phyloP scores from a whole-genome alignment of 2,888 invertebrate species.

The Hydropsyche betteni region DNA sequence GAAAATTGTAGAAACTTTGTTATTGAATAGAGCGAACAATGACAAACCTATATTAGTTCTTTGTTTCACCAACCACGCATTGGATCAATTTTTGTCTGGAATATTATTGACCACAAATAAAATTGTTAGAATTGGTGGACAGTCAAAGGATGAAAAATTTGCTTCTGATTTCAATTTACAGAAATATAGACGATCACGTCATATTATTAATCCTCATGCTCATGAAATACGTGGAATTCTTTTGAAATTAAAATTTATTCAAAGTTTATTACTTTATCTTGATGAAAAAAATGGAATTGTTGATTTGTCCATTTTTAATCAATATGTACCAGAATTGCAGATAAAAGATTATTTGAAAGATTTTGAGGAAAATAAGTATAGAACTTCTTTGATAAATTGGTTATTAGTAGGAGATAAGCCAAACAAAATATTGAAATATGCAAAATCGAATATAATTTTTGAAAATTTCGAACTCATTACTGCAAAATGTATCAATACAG shows the following conservation, averaged over 20 bases:
- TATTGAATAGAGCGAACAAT: constrained; percentile 68
- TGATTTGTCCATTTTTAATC: background rate
- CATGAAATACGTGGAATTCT: constrained; percentile 37
- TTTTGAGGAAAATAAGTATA: background rate
- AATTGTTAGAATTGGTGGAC: constrained; percentile 76
- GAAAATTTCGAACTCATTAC: no score
- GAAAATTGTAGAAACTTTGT: constrained; percentile 74
- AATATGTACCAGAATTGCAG: background rate
- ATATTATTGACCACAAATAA: constrained; percentile 67
- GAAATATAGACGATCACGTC: constrained; percentile 55
- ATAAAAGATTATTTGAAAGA: constrained; percentile 3
- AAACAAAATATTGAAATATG: constrained; percentile 1
- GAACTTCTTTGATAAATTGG: constrained; percentile 35
- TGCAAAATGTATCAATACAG: background rate
- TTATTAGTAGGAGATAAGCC: constrained; percentile 14
- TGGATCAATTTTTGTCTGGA: constrained; percentile 86
- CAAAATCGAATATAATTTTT: background rate
- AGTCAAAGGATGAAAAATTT: constrained; percentile 69
- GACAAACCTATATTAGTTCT: constrained; percentile 77
- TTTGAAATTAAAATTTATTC: constrained; percentile 39
- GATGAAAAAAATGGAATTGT: constrained; percentile 57
- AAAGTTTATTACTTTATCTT: constrained; percentile 51
- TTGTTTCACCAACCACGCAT: constrained; percentile 86
- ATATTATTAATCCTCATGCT: background rate
- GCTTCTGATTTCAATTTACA: constrained; percentile 63